Evolutionary conservation across 1,140 invertebrate species (phyloP), one percentile per base, ranked within the genome.

Genomic region (Magallana ariakensis): DNA sequence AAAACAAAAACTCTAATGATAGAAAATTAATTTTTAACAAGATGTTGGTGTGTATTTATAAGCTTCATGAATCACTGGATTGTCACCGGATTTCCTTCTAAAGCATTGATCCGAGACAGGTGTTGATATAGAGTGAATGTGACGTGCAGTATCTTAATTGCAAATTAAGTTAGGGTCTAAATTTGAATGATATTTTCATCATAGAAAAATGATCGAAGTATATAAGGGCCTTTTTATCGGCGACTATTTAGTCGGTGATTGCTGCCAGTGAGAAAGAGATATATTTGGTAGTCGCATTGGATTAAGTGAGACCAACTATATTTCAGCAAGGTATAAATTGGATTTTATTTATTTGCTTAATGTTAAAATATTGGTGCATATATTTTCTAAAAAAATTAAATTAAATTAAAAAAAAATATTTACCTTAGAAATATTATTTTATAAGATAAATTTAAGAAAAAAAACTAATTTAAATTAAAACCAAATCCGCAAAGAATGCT

Each of bases 301-400:
- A 75, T 75, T 75, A 75, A 75, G 66, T 75, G 66, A 75, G 66
- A 75, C 66, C 66, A 75, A 33, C 22, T 75, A 75, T 75, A 75
- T 75, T 75, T 75, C 66, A 22, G 22, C 22, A 75, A 75, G 66
- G 66, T 75, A 75, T 8, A 46, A 3, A 70, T 70, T 19, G 26
- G 26, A 11, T 70, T 11, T 33, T 26, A 33, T 75, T 75, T 10
- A 75, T 33, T 26, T 46, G 33, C 33, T 46, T 46, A 46, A 46
- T 46, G 33, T 0, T 4, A 46, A 46, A 46, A 1, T 46, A 46
- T 46, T 46, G 2, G 33, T 46, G 33, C 33, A 46, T 46, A 46
- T 46, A 46, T 46, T 46, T 46, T 46, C 33, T 46, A 46, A 46
- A 46, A 46, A 4, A 46, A 4, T 46, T 46, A 3, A 46, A 5